Conservation (phyloP, 2,113 vertebrate genomes). For the Xiphophorus hellerii region DNA sequence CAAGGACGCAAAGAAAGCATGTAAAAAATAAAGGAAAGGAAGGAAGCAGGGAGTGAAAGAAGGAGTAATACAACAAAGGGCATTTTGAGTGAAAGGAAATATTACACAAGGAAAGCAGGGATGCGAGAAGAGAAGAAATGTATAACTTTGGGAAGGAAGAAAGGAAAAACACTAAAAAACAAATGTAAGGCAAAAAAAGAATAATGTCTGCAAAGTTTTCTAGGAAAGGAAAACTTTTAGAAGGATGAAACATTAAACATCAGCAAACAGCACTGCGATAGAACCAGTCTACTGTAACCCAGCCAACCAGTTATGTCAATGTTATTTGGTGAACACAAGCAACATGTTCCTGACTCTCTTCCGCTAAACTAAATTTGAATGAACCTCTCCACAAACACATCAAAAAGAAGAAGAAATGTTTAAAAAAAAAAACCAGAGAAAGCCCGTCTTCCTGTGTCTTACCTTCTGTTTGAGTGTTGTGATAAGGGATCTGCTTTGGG, state of each 20-base stretch:
- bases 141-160: not conserved
- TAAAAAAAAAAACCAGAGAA: not conserved
- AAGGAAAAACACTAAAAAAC: not conserved
- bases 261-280: no score
- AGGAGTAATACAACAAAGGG: no score
- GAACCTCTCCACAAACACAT: constrained; percentile 17
- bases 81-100: no score
- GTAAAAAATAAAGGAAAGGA: no score
- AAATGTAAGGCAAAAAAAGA: not conserved
- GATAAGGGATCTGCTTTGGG: constrained; percentile 90
- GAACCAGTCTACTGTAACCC: no score
- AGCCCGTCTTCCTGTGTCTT: constrained; percentile 43
- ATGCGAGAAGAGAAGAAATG: not conserved
- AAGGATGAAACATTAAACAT: not conserved
- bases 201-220: not conserved
- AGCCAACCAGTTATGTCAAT: no score
- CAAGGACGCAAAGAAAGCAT: no score
- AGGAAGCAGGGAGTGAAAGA: no score
- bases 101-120: not conserved
- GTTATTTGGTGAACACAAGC: no score
- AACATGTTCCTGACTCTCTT: no score
- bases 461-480: constrained; percentile 95
- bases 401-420: not conserved
- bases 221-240: not conserved
- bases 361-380: not conserved